Evolutionary conservation across 1,140 invertebrate genomes (phyloP).

Genomic region (Dreissena rostriformis): DNA sequence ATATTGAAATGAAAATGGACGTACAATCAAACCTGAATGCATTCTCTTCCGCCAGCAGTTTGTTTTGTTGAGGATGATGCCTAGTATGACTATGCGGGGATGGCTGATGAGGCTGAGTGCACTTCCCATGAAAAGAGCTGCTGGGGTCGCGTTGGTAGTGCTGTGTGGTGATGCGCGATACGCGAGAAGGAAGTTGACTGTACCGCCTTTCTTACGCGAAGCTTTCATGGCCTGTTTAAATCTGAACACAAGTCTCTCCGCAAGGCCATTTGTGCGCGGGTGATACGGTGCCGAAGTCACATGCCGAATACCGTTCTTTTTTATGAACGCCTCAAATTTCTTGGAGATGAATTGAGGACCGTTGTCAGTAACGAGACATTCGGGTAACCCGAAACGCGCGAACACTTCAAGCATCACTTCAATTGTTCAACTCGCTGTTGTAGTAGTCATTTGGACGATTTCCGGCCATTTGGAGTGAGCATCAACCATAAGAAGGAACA

Average conservation of each 20-base stretch:
- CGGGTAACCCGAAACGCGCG: conserved; percentile 22
- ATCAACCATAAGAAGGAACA: conserved; percentile 55
- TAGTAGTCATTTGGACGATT: conserved; percentile 51
- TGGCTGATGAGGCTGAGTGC: too few relatives aligned
- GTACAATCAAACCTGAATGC: too few relatives aligned
- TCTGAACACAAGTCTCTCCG: conserved; percentile 58
- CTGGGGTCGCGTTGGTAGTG: conserved; percentile 29
- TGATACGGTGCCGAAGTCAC: conserved; percentile 43
- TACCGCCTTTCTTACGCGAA: background rate
- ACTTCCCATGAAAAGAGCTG: background rate
- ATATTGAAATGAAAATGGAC: too few relatives aligned
- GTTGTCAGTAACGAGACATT: conserved; percentile 48
- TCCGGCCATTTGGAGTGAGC: conserved; percentile 63
- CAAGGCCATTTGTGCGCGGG: conserved; percentile 58
- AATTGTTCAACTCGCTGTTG: conserved; percentile 49
- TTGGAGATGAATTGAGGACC: conserved; percentile 41
- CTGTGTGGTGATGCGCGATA: conserved; percentile 41
- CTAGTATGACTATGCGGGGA: too few relatives aligned
- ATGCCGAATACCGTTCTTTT: conserved; percentile 48
- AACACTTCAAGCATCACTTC: conserved; percentile 11
- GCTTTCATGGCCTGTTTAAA: conserved; percentile 49
- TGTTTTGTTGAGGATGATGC: too few relatives aligned
- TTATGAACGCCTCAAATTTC: conserved; percentile 44
- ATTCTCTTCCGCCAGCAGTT: too few relatives aligned
- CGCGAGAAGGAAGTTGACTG: conserved; percentile 33